A percentile compares a stretch with the other conserved stretches of the same genome.
Evolutionary conservation across 2,888 invertebrate species (phyloP).

Genomic region (Punctoribates punctum): DNA sequence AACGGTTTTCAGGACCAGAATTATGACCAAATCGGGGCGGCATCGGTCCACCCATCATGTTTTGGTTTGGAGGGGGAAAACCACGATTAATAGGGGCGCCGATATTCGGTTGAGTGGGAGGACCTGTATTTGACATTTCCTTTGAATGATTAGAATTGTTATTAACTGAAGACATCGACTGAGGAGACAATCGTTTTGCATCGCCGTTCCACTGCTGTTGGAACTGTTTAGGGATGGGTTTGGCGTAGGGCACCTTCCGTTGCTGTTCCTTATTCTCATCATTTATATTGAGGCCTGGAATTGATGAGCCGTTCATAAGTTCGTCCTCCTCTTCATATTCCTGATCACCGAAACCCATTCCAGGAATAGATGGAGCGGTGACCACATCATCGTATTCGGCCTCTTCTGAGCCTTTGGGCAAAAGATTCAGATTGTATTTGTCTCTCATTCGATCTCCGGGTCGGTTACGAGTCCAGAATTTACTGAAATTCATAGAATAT

Average conservation of each 20-base stretch:
- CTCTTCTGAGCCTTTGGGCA: conserved; percentile 43
- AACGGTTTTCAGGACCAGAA: neutral
- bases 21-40: neutral
- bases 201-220: conserved; percentile 81
- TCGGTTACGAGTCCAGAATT: conserved; percentile 98
- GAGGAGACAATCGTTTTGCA: neutral
- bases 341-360: conserved; percentile 69
- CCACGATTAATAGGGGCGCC: neutral
- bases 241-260: conserved; percentile 77
- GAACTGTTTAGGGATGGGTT: conserved; percentile 92
- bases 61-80: neutral
- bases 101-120: neutral
- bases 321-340: conserved; percentile 34
- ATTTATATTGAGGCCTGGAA: neutral
- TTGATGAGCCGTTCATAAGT: neutral
- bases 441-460: conserved; percentile 98
- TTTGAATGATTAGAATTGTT: neutral
- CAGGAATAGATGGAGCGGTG: conserved; percentile 65
- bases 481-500: conserved; percentile 55
- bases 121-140: neutral
- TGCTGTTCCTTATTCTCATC: conserved; percentile 42
- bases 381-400: conserved; percentile 44
- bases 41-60: neutral
- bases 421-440: conserved; percentile 73
- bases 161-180: neutral